These are phyloP conservation scores for Sipha flava DNA, from an alignment of 1,140 invertebrate genomes.

Conservation along the genomic window DNA sequence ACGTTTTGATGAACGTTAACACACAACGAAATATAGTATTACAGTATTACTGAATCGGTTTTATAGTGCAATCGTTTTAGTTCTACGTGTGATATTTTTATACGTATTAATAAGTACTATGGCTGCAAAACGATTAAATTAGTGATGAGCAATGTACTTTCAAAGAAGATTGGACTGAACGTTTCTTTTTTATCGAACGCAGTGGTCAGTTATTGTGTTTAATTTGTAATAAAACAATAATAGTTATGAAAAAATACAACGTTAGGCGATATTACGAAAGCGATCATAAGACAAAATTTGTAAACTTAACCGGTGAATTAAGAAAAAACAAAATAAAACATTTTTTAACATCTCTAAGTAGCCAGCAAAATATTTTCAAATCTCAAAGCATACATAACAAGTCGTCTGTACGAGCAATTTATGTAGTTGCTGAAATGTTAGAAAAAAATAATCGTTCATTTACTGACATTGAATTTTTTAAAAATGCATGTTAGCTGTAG, in stretches of 20 bases:
- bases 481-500: neutral
- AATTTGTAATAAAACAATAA: neutral
- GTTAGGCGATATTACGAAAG: neutral
- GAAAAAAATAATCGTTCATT: neutral
- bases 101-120: neutral
- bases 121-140: neutral
- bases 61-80: neutral
- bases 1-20: neutral
- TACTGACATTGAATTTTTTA: neutral
- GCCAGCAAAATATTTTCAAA: neutral
- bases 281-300: neutral
- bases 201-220: neutral
- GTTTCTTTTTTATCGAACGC: neutral
- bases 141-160: neutral
- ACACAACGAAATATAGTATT: neutral
- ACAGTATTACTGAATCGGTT: neutral
- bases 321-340: neutral
- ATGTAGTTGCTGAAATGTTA: neutral
- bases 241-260: neutral
- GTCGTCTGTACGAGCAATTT: neutral
- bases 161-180: neutral
- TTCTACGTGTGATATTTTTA: neutral
- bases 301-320: neutral
- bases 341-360: neutral
- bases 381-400: neutral